phyloP scores from a whole-genome alignment of 2,797 vertebrate species.

The Urophycis tenuis region DNA sequence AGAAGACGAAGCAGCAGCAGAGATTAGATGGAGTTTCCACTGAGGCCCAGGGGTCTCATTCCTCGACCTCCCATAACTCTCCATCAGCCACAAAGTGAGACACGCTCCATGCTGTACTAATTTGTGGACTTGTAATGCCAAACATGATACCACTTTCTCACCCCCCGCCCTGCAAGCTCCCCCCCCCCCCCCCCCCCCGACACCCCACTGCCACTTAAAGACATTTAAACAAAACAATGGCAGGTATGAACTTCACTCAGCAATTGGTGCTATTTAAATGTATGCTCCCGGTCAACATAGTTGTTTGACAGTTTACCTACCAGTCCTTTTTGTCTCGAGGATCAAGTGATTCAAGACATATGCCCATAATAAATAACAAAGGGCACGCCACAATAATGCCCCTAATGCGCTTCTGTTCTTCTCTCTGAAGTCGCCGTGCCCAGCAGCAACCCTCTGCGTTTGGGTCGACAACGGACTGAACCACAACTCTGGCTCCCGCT shows the following conservation, averaged over 20 bases:
- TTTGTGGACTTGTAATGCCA: neutral
- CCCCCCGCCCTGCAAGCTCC: neutral
- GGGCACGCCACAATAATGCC: neutral
- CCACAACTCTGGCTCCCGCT: conserved; percentile 14
- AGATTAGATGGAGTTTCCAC: conserved; percentile 42
- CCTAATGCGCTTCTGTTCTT: conserved; percentile 37
- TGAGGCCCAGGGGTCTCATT: conserved; percentile 42
- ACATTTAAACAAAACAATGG: too few relatives aligned
- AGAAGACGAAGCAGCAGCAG: neutral
- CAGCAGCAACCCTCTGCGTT: conserved; percentile 25
- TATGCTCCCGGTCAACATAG: too few relatives aligned
- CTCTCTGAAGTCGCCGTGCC: conserved; percentile 33
- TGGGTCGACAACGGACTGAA: conserved; percentile 21
- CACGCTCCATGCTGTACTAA: conserved; percentile 22
- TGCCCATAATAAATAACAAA: conserved; percentile 18
- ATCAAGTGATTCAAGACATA: neutral
- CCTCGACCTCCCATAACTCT: conserved; percentile 56
- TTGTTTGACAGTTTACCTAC: too few relatives aligned
- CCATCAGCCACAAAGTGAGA: conserved; percentile 34
- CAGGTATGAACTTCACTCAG: too few relatives aligned
- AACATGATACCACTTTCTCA: conserved; percentile 6
- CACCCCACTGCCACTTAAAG: neutral
- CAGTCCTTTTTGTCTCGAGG: neutral
- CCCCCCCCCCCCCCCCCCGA: neutral
- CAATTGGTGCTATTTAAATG: too few relatives aligned